Evolutionary conservation across 2,797 vertebrate species (phyloP).

Genomic region (Ataeniobius toweri): DNA sequence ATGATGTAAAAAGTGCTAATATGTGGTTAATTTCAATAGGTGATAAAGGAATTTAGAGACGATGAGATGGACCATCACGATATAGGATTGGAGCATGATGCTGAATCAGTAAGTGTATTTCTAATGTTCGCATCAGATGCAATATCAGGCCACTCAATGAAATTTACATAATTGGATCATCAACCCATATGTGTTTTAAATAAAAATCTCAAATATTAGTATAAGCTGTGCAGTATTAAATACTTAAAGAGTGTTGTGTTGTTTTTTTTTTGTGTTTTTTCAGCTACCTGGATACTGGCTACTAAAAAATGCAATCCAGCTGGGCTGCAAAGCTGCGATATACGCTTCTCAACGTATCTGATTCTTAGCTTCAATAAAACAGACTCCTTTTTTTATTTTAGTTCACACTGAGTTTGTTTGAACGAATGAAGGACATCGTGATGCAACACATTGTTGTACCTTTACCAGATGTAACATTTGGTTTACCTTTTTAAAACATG

Average conservation of each 20-base stretch:
- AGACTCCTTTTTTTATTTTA: slow-evolving; percentile 30
- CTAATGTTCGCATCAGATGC: neutral
- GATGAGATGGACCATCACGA: slow-evolving; percentile 96
- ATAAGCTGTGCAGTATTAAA: neutral
- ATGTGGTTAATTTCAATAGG: slow-evolving; percentile 65
- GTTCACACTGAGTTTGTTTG: slow-evolving; percentile 11
- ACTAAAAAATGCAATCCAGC: slow-evolving; percentile 90
- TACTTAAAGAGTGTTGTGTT: neutral
- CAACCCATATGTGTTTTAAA: neutral
- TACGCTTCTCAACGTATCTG: slow-evolving; percentile 90
- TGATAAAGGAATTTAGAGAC: slow-evolving; percentile 93
- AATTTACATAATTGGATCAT: neutral
- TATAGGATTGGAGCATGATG: slow-evolving; percentile 87
- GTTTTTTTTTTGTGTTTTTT: slow-evolving; percentile 41
- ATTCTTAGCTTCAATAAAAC: slow-evolving; percentile 13
- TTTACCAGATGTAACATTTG: slow-evolving; percentile 16
- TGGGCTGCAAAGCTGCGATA: slow-evolving; percentile 92
- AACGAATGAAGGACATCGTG: slow-evolving; percentile 20
- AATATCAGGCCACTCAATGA: neutral
- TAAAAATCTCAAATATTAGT: neutral
- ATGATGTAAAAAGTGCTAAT: neutral
- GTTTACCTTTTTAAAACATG: neutral
- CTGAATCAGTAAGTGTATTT: slow-evolving; percentile 84
- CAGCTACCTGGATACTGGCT: slow-evolving; percentile 90
- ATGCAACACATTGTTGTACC: slow-evolving; percentile 3